These are phyloP conservation scores for Parambassis ranga DNA, from an alignment of 2,797 vertebrate genomes.

Conservation along the genomic window DNA sequence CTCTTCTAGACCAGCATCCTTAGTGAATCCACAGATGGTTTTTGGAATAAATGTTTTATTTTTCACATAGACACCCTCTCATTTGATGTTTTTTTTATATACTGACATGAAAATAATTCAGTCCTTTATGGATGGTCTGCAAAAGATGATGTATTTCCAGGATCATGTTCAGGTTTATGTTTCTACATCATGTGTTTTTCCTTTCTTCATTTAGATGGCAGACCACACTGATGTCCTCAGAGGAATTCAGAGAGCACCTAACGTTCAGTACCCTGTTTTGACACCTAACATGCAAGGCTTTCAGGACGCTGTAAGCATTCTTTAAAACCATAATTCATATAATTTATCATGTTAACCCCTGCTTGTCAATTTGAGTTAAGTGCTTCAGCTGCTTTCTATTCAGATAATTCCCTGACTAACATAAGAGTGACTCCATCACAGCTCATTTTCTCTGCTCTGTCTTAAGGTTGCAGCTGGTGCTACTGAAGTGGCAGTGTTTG, in stretches of 20 bases:
- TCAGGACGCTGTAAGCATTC: constrained; percentile 87
- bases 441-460: constrained; percentile 44
- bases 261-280: constrained; percentile 90
- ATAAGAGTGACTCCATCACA: constrained; percentile 14
- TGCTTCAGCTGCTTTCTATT: not conserved
- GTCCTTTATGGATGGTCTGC: not conserved
- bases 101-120: constrained; percentile 17
- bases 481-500: constrained; percentile 93
- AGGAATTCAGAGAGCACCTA: constrained; percentile 85
- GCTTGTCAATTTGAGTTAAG: constrained; percentile 27
- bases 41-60: constrained; percentile 18
- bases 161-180: constrained; percentile 39
- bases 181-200: constrained; percentile 45
- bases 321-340: not conserved
- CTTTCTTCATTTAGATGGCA: constrained; percentile 86
- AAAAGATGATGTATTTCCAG: constrained; percentile 28
- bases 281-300: constrained; percentile 94
- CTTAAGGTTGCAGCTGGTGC: constrained; percentile 91
- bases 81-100: no score
- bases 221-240: constrained; percentile 91
- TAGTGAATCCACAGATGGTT: constrained; percentile 23
- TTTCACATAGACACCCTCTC: not conserved
- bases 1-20: constrained; percentile 14
- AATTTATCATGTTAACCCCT: not conserved
- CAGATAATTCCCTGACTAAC: constrained; percentile 13